These are phyloP conservation scores for Ochropleura plecta DNA, from an alignment of 2,888 invertebrate species.

Conservation along the genomic window DNA sequence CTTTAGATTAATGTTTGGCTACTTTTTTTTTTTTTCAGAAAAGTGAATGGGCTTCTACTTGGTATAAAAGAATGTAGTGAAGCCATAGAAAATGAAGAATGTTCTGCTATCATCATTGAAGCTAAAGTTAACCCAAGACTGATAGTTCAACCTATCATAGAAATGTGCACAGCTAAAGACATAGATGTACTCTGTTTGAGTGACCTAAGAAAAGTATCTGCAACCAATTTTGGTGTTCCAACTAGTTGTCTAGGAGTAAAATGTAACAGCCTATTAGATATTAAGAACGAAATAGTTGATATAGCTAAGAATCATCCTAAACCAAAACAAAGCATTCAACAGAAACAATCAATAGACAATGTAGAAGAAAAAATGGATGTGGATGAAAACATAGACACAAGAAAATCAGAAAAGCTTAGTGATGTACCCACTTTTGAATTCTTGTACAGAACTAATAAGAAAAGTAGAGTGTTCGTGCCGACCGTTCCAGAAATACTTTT, in stretches of 20 bases:
- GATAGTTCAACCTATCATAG: constrained; percentile 84
- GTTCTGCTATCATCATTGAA: constrained; percentile 84
- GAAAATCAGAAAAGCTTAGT: not conserved
- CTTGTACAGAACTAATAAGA: constrained; percentile 81
- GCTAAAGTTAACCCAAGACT: constrained; percentile 81
- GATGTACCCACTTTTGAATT: constrained; percentile 69
- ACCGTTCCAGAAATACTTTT: constrained; percentile 42
- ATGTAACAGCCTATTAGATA: constrained; percentile 69
- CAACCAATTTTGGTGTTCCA: constrained; percentile 81
- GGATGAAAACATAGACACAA: constrained; percentile 13
- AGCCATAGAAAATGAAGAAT: constrained; percentile 71
- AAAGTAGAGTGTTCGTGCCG: constrained; percentile 82
- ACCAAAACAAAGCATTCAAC: constrained; percentile 39
- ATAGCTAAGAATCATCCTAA: constrained; percentile 70
- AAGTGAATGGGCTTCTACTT: constrained; percentile 81
- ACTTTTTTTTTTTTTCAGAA: constrained; percentile 75
- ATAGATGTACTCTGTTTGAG: constrained; percentile 83
- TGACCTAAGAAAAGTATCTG: constrained; percentile 75
- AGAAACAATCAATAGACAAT: constrained; percentile 30
- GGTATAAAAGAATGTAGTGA: constrained; percentile 82
- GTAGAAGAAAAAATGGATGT: constrained; percentile 53
- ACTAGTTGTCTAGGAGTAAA: constrained; percentile 85
- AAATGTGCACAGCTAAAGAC: constrained; percentile 74
- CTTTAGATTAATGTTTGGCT: not conserved
- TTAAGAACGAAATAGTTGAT: constrained; percentile 69